Evolutionary conservation across 1,140 invertebrate genomes (phyloP).

Genomic region (Trachymyrmex septentrionalis): DNA sequence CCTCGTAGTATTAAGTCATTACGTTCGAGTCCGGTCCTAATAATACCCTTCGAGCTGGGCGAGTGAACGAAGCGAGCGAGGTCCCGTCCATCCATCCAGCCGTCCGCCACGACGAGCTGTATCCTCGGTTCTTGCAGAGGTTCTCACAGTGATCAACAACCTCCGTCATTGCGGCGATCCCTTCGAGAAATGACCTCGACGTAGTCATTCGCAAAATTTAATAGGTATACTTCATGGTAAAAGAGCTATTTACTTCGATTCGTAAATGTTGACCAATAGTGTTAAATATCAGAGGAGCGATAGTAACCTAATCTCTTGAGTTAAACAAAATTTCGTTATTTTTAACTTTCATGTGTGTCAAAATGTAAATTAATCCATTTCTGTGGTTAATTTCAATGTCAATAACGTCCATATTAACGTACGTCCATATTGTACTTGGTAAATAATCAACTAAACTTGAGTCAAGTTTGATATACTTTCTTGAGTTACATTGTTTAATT

Average conservation of each 20-base stretch:
- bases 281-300: no score
- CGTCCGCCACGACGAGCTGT: conserved; percentile 72
- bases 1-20: conserved; percentile 82
- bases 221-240: neutral
- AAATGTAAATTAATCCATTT: no score
- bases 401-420: no score
- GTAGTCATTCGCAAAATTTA: conserved; percentile 34
- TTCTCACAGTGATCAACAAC: conserved; percentile 72
- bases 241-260: neutral
- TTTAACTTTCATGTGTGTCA: no score
- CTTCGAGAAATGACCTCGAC: neutral
- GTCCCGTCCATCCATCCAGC: conserved; percentile 75
- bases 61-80: conserved; percentile 73
- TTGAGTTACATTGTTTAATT: no score
- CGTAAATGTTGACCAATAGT: neutral
- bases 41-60: conserved; percentile 78
- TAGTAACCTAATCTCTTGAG: no score
- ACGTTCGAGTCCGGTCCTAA: conserved; percentile 79
- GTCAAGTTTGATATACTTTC: no score
- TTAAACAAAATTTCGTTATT: no score
- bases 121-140: conserved; percentile 72
- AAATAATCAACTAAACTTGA: no score
- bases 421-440: no score
- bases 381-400: no score
- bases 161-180: neutral